Conservation (phyloP, 1,140 invertebrate genomes). For the Drosophila pandora region DNA sequence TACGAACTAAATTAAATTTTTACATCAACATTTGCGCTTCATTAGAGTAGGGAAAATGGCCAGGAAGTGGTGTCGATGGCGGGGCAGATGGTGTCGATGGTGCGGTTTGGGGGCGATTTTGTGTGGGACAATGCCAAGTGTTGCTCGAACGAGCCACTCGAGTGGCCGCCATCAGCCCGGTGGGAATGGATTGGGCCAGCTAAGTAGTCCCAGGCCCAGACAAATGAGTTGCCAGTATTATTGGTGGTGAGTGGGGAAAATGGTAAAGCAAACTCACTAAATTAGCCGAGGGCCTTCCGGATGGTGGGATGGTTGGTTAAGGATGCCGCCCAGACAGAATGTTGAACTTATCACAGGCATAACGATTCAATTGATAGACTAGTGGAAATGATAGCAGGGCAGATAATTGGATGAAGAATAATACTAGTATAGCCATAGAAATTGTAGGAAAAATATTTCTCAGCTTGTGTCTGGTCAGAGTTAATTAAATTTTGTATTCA, state of each 20-base stretch:
- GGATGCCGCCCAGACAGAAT: constrained; percentile 44
- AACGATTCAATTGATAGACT: constrained; percentile 55
- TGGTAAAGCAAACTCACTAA: constrained; percentile 54
- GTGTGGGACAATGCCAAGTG: constrained; percentile 50
- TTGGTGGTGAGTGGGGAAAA: constrained; percentile 44
- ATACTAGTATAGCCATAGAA: not conserved
- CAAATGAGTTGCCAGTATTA: constrained; percentile 57
- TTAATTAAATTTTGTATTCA: not conserved
- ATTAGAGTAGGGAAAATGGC: constrained; percentile 59
- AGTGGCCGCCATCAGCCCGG: constrained; percentile 26
- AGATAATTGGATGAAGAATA: constrained; percentile 45
- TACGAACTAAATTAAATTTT: constrained; percentile 81
- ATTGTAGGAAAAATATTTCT: constrained; percentile 2
- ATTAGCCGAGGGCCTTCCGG: constrained; percentile 47
- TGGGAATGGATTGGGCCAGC: constrained; percentile 43
- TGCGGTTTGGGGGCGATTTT: constrained; percentile 2
- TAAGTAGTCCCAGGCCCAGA: constrained; percentile 41
- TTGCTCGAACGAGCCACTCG: constrained; percentile 32
- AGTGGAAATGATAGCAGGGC: constrained; percentile 26
- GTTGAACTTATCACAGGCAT: constrained; percentile 53
- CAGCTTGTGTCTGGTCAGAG: not conserved
- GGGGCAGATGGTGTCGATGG: not conserved
- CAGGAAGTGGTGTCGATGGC: not conserved
- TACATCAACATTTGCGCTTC: constrained; percentile 80
- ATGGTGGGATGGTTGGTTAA: constrained; percentile 17